Percentiles rank a stretch among this genome's conserved stretches.
phyloP scores from a whole-genome alignment of 2,113 vertebrate species.

The Lepisosteus osseus region DNA sequence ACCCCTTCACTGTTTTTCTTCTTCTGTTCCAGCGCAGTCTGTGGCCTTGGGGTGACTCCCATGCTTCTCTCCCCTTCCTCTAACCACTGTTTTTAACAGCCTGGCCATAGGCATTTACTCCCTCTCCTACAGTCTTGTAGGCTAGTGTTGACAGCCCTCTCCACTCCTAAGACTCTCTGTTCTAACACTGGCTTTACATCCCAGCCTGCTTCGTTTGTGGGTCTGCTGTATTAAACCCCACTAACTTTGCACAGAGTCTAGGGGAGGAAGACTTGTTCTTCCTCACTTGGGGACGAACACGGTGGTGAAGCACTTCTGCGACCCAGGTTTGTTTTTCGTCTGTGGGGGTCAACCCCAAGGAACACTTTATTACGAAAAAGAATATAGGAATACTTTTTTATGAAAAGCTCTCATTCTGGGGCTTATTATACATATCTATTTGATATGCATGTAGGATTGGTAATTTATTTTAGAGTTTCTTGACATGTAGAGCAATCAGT shows the following conservation, averaged over 20 bases:
- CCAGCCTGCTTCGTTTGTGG: slow-evolving; percentile 23
- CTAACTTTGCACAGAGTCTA: slow-evolving; percentile 29
- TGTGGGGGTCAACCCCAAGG: too few relatives aligned
- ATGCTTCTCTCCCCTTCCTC: slow-evolving; percentile 21
- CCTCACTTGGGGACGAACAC: too few relatives aligned
- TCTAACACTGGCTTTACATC: slow-evolving; percentile 37
- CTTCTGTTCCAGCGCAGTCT: slow-evolving; percentile 23
- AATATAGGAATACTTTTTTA: too few relatives aligned
- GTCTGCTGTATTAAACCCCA: slow-evolving; percentile 25
- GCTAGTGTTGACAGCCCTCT: slow-evolving; percentile 15
- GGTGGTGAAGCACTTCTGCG: neutral
- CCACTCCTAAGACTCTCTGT: slow-evolving; percentile 29
- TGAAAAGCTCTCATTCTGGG: too few relatives aligned
- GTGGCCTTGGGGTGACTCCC: slow-evolving; percentile 15
- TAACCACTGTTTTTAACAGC: slow-evolving; percentile 35
- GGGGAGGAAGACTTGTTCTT: slow-evolving; percentile 8
- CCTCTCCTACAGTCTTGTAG: slow-evolving; percentile 10
- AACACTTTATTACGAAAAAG: too few relatives aligned
- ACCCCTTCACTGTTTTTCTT: slow-evolving; percentile 9
- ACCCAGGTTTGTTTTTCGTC: slow-evolving; percentile 16
- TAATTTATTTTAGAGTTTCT: too few relatives aligned
- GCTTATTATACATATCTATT: too few relatives aligned
- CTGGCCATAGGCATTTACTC: too few relatives aligned
- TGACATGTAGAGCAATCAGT: too few relatives aligned
- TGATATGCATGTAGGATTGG: too few relatives aligned